phyloP scores from a whole-genome alignment of 2,113 vertebrate genomes.

The Kryptolebias marmoratus region DNA sequence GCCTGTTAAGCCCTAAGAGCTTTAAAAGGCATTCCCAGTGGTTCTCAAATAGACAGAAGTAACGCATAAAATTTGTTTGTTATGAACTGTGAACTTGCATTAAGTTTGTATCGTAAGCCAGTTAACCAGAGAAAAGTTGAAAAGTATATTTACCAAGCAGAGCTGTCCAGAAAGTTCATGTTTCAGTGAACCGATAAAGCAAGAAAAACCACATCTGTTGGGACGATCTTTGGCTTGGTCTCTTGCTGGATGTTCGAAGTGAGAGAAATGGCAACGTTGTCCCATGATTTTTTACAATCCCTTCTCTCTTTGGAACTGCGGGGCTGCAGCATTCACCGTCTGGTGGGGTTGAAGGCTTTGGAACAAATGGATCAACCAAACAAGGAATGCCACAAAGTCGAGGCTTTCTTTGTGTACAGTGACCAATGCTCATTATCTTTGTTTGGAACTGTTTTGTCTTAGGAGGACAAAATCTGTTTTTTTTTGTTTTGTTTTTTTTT shows the following conservation, averaged over 20 bases:
- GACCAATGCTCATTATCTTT: conserved; percentile 72
- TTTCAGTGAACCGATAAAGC: conserved; percentile 36
- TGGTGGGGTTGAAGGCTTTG: conserved; percentile 40
- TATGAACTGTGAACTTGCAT: conserved; percentile 34
- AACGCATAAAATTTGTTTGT: conserved; percentile 21
- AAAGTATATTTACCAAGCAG: conserved; percentile 31
- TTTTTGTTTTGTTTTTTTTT: conserved; percentile 14
- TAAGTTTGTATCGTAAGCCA: conserved; percentile 39
- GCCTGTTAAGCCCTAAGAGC: conserved; percentile 31
- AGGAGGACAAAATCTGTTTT: conserved; percentile 39
- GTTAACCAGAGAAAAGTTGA: conserved; percentile 25
- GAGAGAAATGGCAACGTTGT: conserved; percentile 30
- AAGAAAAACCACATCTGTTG: conserved; percentile 6
- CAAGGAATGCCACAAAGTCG: conserved; percentile 47
- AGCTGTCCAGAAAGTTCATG: conserved; percentile 10
- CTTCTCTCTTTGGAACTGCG: conserved; percentile 43
- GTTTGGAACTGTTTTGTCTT: conserved; percentile 62
- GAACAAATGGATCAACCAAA: conserved; percentile 55
- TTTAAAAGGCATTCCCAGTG: background rate
- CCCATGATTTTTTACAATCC: conserved; percentile 53
- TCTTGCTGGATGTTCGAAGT: conserved; percentile 5
- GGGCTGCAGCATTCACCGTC: conserved; percentile 42
- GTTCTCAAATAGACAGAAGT: conserved; percentile 23
- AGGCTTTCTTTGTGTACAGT: conserved; percentile 72
- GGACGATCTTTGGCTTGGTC: conserved; percentile 14